Evolutionary conservation across 2,797 vertebrate species (phyloP), one percentile per base, ranked within the genome.

Genomic region (Columba guinea): DNA sequence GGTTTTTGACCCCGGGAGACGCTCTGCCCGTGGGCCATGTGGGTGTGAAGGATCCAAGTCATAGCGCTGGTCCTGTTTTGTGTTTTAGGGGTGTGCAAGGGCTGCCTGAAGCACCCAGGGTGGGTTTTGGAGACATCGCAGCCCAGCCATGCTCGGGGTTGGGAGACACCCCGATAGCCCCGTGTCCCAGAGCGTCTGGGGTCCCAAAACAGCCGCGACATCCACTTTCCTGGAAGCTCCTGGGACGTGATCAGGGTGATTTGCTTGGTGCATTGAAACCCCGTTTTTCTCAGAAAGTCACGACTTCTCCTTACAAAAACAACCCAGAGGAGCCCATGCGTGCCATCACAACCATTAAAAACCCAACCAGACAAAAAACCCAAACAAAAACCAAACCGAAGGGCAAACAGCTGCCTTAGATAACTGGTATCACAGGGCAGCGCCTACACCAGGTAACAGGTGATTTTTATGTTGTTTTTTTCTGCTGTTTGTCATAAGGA

Each of bases 101-200:
- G 58, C 39, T 56, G 49, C 23, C 9, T 62, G 67, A 63, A 52
- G 70, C 59, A 24, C 23, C 15, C 30, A 13, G 64, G 19, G 24
- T 39, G 68, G 27, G 9, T 21, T 80, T 41, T 53, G 35, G 21
- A 58, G 64, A 1, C 1, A 27, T 8, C 59, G 26, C 30, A 77
- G 79, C 59, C 75, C 58, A 56, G 27, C 30, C 1, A 0, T 7
- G 53, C 41, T 27, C 3, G 3, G 51, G 2, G n/a, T 13, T 22
- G 5, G 14, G 30, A 11, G 27, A 23, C 15, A 60, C 23, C 55
- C 49, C 1, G 11, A 3, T 8, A 24, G 26, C 20, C 19, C 16
- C 0, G 0, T n/a, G 68, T 16, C 35, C 64, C 71, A 30, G 37
- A 5, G 41, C 0, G 1, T 3, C 88, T 20, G 26, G 0, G 3